Evolutionary conservation across 2,113 vertebrate species (phyloP).

Genomic region (Pandion haliaetus): DNA sequence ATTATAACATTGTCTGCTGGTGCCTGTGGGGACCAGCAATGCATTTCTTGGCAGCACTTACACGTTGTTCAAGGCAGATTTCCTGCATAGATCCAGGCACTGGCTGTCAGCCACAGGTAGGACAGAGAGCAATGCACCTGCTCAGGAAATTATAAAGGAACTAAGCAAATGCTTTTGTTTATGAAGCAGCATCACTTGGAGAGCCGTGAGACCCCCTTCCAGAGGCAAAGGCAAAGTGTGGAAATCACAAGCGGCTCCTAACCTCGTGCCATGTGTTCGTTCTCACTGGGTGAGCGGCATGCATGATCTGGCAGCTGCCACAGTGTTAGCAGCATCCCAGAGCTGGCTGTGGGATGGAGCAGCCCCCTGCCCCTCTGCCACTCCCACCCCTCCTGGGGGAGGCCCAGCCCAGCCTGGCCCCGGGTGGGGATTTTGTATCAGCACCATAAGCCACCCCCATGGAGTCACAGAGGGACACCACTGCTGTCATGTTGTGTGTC

Average conservation of each 20-base stretch:
- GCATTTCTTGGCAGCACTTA: constrained; percentile 27
- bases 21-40: constrained; percentile 37
- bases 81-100: not conserved
- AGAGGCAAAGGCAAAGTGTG: not conserved
- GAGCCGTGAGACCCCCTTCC: not conserved
- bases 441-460: not conserved
- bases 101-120: constrained; percentile 17
- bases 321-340: not conserved
- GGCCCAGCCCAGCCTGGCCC: not conserved
- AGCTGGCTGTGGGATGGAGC: not conserved
- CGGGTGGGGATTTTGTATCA: not conserved
- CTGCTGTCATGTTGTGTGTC: not conserved
- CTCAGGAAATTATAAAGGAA: constrained; percentile 43
- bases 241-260: not conserved
- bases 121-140: not conserved
- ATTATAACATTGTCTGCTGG: not conserved
- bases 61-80: constrained; percentile 28
- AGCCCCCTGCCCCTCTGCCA: not conserved
- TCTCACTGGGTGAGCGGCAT: not conserved
- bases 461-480: not conserved
- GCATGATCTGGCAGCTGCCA: rapidly evolving
- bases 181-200: not conserved
- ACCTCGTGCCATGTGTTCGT: rapidly evolving
- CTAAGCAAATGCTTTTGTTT: not conserved
- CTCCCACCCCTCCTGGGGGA: not conserved